phyloP scores from a whole-genome alignment of 2,113 vertebrate genomes.

The Nothobranchius furzeri region DNA sequence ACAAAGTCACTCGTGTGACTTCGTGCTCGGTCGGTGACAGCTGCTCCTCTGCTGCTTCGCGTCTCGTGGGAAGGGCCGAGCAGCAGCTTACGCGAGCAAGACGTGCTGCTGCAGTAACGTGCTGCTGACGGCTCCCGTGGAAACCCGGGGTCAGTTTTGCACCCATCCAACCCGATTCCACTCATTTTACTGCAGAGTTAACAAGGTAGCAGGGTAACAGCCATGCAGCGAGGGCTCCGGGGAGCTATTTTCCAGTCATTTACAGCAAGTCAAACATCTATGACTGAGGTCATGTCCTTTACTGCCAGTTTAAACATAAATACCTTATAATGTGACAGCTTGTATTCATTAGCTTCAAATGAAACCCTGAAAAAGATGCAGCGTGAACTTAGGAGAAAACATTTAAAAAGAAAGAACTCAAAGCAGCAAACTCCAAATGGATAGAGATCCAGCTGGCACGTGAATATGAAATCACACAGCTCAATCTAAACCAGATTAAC shows the following conservation, averaged over 20 bases:
- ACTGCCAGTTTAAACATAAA: conserved; percentile 19
- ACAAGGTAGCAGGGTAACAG: conserved; percentile 60
- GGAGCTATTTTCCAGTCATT: conserved; percentile 38
- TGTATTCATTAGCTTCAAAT: conserved; percentile 25
- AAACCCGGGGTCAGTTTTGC: conserved; percentile 2
- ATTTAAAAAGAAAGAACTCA: no score
- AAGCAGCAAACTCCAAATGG: no score
- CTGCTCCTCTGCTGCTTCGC: no score
- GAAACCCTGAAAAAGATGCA: conserved; percentile 14
- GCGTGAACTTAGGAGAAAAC: not conserved
- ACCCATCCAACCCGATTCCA: conserved; percentile 36
- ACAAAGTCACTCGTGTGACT: no score
- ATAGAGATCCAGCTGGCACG: not conserved
- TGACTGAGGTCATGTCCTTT: conserved; percentile 33
- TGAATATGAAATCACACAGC: not conserved
- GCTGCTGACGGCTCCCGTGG: no score
- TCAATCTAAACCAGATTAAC: no score
- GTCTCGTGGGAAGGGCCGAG: no score
- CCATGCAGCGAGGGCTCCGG: conserved; percentile 2
- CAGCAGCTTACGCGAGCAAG: no score
- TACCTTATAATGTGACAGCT: conserved; percentile 17
- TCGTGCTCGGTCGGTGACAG: no score
- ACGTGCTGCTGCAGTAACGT: no score
- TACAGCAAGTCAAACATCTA: conserved; percentile 25
- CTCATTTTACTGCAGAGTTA: conserved; percentile 36